phyloP scores from a whole-genome alignment of 2,888 invertebrate genomes.

The Eilema depressum region DNA sequence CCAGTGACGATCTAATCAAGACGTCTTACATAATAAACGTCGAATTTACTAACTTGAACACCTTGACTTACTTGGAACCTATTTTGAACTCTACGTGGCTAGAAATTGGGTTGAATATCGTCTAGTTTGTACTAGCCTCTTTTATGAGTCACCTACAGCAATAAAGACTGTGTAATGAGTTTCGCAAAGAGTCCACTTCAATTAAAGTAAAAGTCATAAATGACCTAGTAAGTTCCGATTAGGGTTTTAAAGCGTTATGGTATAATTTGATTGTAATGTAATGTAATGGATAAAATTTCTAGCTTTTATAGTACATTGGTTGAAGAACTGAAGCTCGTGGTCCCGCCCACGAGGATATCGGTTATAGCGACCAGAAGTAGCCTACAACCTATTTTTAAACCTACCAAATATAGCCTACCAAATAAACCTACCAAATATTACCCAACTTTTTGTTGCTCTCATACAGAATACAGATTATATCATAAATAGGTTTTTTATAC shows the following conservation, averaged over 20 bases:
- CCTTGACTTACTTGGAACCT: constrained; percentile 18
- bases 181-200: constrained; percentile 60
- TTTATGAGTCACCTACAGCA: constrained; percentile 58
- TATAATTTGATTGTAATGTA: background rate
- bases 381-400: no score
- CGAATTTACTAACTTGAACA: constrained; percentile 51
- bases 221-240: constrained; percentile 58
- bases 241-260: constrained; percentile 43
- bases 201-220: constrained; percentile 66
- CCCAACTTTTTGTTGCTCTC: no score
- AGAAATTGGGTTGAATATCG: constrained; percentile 37
- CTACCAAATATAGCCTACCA: no score
- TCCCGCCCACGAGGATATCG: background rate
- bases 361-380: background rate
- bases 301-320: background rate
- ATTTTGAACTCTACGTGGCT: constrained; percentile 31
- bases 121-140: constrained; percentile 31
- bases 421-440: no score
- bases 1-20: constrained; percentile 57
- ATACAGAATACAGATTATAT: no score
- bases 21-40: constrained; percentile 58
- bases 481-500: no score
- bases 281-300: background rate
- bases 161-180: constrained; percentile 64
- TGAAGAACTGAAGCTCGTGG: background rate